Conservation (phyloP, 2,888 invertebrate genomes). For the Harpalus rufipes region DNA sequence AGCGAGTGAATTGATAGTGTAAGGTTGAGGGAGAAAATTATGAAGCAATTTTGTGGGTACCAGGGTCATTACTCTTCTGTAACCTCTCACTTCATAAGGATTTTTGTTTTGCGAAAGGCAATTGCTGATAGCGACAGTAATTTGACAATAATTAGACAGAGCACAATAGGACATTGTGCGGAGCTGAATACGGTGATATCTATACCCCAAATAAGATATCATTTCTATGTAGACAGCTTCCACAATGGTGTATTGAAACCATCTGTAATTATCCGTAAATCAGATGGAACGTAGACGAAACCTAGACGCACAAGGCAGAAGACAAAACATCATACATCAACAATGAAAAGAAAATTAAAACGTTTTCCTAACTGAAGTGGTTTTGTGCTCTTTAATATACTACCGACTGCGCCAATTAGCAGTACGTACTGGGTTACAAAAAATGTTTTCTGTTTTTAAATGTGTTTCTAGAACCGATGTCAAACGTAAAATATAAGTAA, state of each 20-base stretch:
- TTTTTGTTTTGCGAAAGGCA: background rate
- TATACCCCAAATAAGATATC: conserved; percentile 36
- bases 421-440: too few relatives aligned
- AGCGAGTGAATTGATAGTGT: conserved; percentile 72
- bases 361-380: too few relatives aligned
- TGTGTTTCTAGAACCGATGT: too few relatives aligned
- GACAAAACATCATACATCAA: background rate
- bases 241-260: conserved; percentile 32
- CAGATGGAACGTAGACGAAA: background rate
- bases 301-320: background rate
- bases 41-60: conserved; percentile 77
- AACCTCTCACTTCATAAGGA: background rate
- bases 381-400: too few relatives aligned
- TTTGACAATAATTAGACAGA: conserved; percentile 36
- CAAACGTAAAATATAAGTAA: too few relatives aligned
- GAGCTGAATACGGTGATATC: conserved; percentile 18
- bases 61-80: conserved; percentile 75
- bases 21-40: conserved; percentile 77
- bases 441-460: too few relatives aligned
- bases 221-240: conserved; percentile 32
- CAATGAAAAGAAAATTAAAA: too few relatives aligned
- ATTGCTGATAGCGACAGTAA: conserved; percentile 13
- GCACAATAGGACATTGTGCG: conserved; percentile 20
- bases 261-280: conserved; percentile 20
- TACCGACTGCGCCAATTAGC: too few relatives aligned